Base-by-base conservation (phyloP, 2,888 invertebrate genomes). In the Apodemia mormo region DNA sequence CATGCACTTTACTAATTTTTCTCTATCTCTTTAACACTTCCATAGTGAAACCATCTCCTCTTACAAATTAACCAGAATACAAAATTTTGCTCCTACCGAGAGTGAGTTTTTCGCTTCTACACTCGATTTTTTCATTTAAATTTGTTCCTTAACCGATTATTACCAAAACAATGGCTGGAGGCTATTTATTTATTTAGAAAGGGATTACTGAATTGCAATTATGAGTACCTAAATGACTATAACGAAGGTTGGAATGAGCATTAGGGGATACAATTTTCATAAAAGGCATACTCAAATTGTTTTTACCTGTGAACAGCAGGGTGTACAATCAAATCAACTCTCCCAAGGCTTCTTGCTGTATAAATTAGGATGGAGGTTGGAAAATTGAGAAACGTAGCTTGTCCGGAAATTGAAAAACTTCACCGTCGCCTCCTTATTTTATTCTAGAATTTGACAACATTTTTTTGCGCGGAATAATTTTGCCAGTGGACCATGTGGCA, bases 401-500 rank as follows among this genome's bases (percentile, higher is more conserved):
- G 85, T 81, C 87, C 90, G 92, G 92, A 91, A 91, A 92, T 92
- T 92, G 91, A 90, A 92, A 92, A 92, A 91, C 86, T 92, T 91
- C 85, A 86, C 79, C 80, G 81, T 77, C 76, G 76, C 76, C 75
- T 77, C 49, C 8, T 88, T 12, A 45, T 45, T 45, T 87, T 87
- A 84, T 86, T 86, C 83, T 86, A 86, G 83, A 85, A 86, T 84
- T 89, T 88, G 85, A 84, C 85, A 84, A 80, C 81, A 82, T 83
- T 78, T 83, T 80, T 76, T 45, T 4, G 74, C 71, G 71, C 79
- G 79, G 82, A 84, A 82, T 82, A 79, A 74, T 80, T 81, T 81
- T 82, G 79, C 76, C 72, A 71, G 72, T 71, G 77, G 77, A 76
- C 78, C 77, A 81, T 78, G 79, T 79, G 80, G 81, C 80, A 84